Evolutionary conservation across 2,113 vertebrate genomes (phyloP), one percentile per base, ranked within the genome.

Genomic region (Entomyzon cyanotis): DNA sequence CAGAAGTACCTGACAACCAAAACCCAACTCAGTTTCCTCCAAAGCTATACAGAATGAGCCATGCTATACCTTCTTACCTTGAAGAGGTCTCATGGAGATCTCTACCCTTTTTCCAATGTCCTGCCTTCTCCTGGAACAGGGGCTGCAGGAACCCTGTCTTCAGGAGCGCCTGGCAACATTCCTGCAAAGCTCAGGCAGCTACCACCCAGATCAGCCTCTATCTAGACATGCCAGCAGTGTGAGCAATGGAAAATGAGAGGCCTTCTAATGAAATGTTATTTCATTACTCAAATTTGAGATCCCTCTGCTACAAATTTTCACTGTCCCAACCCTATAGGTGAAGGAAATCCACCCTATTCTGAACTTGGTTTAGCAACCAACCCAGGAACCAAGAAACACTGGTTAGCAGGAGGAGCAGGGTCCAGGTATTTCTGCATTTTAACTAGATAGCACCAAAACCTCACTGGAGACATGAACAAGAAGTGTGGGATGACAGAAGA

Each of bases 101-200:
- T 16, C 33, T 2, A n/a, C 4, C 14, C 33, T 65, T 52, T 44
- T 50, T 49, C 10, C 18, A 16, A n/a, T 16, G 33, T 37, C 24
- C 16, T 56, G 4, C 23, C 46, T 68, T 37, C 68, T 77, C 50
- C 49, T 62, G 27, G 39, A 86, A 50, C 15, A 53, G 46, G 10
- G 27, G 20, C 33, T 75, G 20, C 37, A 56, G 23, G 21, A 60
- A 35, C 18, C 10, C 7, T 20, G n/a, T 21, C 21, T 84, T 25
- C 41, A 73, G 16, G 52, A 37, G 42, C 0, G 0, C 28, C 15
- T 6, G 1, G 50, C 5, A 3, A 24, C 24, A 13, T 5, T 37
- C n/a, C 46, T 39, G n/a, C 50, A 81, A 62, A 69, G 50, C 46
- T 44, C 58, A 11, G 5, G 33, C 71, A 60, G 63, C 22, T 24